Evolutionary conservation across 2,888 invertebrate species (phyloP), one percentile per base, ranked within the genome.

Genomic region (Sepioteuthis lessoniana): DNA sequence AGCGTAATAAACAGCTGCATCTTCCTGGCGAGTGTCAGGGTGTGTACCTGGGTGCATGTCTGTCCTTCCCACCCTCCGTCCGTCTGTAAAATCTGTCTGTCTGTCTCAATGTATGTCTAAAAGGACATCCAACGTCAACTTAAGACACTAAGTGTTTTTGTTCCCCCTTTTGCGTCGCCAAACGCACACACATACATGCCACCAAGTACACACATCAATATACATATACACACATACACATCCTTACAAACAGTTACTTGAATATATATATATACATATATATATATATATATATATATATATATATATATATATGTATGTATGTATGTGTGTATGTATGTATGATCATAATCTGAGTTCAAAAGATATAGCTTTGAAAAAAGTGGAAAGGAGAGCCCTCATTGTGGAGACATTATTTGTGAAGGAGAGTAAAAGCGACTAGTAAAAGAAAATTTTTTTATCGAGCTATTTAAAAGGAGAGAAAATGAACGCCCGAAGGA

Each of bases 401-500:
- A n/a, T 19, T 5, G 55, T 21, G 21, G 76, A 76, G 8, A n/a
- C 13, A n/a, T 25, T 76, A 2, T 76, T n/a, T 76, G n/a, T 76
- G 76, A 35, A 35, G 16, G 76, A 13, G 76, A 10, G 76, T 16
- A 13, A 35, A n/a, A n/a, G 76, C n/a, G 16, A n/a, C 10, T 4
- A n/a, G 5, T n/a, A 19, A 76, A n/a, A 35, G 76, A 2, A n/a
- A 35, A 13, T 0, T 10, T 76, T n/a, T 10, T 10, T 0, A 16
- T 76, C n/a, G n/a, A 76, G 19, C 76, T 4, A 76, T 76, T 76
- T 76, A 13, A 76, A 76, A 76, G 16, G n/a, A 76, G 76, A 42
- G 28, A 47, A n/a, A 35, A 91, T 47, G 94, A 94, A 91, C 31
- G 35, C 37, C n/a, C n/a, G 90, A n/a, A n/a, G 55, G 47, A 91